Conservation (phyloP, 2,888 invertebrate species). For the Drosophila crucigera region DNA sequence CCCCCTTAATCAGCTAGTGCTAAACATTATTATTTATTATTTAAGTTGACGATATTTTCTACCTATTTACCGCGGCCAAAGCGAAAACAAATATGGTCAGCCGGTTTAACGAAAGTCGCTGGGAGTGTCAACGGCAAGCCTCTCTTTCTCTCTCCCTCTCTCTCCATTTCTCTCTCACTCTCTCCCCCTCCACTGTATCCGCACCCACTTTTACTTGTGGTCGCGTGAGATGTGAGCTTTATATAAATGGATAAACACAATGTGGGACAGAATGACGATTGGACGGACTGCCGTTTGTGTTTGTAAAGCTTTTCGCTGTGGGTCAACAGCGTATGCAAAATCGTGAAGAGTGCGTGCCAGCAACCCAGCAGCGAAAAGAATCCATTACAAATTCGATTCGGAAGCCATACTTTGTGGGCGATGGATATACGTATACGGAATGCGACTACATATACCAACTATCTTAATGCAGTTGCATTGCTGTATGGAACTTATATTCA, state of each 20-base stretch:
- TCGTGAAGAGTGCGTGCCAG: constrained; percentile 13
- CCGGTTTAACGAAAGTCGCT: constrained; percentile 55
- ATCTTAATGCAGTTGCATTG: background rate
- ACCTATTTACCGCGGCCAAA: constrained; percentile 40
- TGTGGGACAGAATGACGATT: constrained; percentile 24
- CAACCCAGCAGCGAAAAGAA: background rate
- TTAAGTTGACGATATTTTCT: constrained; percentile 73
- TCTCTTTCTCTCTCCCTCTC: background rate
- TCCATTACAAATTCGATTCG: background rate
- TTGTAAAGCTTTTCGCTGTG: constrained; percentile 53
- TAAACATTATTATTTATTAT: constrained; percentile 80
- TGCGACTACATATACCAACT: background rate
- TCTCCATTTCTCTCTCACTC: background rate
- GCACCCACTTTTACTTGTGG: constrained; percentile 4
- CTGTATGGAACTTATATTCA: background rate
- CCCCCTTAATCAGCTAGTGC: constrained; percentile 56
- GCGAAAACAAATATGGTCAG: constrained; percentile 25
- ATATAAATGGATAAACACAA: constrained; percentile 15
- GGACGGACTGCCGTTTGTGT: constrained; percentile 32
- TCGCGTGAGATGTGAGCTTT: constrained; percentile 52
- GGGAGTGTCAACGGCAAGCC: constrained; percentile 53
- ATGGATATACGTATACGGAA: background rate
- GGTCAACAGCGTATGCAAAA: constrained; percentile 57
- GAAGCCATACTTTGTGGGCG: background rate
- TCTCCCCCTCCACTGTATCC: background rate